Percentiles rank a stretch among this genome's conserved stretches.
Evolutionary conservation across 2,113 vertebrate genomes (phyloP).

Genomic region (Ondatra zibethicus): DNA sequence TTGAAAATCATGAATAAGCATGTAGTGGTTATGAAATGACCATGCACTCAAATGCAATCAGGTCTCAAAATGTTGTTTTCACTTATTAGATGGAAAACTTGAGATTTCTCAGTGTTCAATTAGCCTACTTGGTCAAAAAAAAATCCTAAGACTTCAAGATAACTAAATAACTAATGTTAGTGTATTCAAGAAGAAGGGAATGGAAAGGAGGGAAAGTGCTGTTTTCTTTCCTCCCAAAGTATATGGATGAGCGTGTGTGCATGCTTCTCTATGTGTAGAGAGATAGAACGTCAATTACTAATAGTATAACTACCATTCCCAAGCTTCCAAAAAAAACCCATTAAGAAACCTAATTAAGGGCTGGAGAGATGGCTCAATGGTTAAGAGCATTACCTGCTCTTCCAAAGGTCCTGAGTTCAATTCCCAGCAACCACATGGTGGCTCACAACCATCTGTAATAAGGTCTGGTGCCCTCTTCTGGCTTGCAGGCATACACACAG

Average conservation of each 20-base stretch:
- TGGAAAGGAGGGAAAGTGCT: background rate
- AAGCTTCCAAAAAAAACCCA: slow-evolving; percentile 52
- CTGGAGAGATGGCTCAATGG: no score
- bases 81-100: slow-evolving; percentile 35
- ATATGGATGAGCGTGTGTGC: background rate
- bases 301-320: background rate
- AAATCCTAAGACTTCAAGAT: slow-evolving; percentile 43
- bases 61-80: slow-evolving; percentile 60
- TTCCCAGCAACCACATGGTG: no score
- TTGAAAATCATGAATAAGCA: slow-evolving; percentile 45
- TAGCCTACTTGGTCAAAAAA: slow-evolving; percentile 51
- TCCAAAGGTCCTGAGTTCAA: no score
- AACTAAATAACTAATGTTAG: slow-evolving; percentile 57
- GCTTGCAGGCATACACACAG: no score
- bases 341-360: slow-evolving; percentile 23
- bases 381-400: no score
- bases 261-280: background rate
- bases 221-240: background rate
- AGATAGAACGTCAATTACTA: slow-evolving; percentile 42
- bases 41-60: slow-evolving; percentile 35
- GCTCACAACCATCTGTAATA: no score
- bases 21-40: background rate
- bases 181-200: slow-evolving; percentile 52
- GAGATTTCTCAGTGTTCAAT: slow-evolving; percentile 38
- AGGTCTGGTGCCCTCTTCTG: no score